These are phyloP conservation scores for Zonitis immaculata DNA, from an alignment of 2,888 invertebrate genomes.

Conservation along the genomic window DNA sequence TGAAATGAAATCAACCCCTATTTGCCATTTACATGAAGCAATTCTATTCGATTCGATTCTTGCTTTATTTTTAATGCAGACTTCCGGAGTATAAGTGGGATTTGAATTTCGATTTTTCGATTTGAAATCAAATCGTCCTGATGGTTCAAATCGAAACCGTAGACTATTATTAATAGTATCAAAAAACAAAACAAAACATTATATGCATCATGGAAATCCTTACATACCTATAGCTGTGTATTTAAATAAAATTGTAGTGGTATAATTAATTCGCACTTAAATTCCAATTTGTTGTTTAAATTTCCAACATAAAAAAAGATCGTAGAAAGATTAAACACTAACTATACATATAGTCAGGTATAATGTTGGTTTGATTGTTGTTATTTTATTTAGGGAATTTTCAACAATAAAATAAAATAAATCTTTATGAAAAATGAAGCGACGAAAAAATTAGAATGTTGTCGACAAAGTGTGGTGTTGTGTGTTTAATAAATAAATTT, in stretches of 20 bases:
- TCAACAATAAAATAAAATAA: background rate
- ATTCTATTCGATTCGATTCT: no score
- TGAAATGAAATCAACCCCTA: conserved; percentile 7
- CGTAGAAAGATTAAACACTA: background rate
- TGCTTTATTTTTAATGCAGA: no score
- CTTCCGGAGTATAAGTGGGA: no score
- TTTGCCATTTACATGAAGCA: conserved; percentile 22
- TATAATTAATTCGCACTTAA: conserved; percentile 21
- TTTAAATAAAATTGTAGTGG: background rate
- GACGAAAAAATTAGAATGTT: background rate
- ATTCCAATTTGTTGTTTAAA: conserved; percentile 16
- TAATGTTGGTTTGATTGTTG: background rate
- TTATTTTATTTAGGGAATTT: background rate
- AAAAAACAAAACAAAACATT: no score
- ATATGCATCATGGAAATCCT: no score
- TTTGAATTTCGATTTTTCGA: no score
- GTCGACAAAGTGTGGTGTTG: conserved; percentile 3
- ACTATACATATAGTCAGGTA: background rate
- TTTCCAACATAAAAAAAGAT: background rate
- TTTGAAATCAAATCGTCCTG: no score
- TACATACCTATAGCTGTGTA: background rate
- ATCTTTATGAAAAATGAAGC: background rate
- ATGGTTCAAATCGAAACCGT: no score
- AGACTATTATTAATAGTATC: no score
- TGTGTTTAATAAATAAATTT: no score